Base-by-base conservation (phyloP, 1,140 invertebrate genomes). In the Pararge aegeria region DNA sequence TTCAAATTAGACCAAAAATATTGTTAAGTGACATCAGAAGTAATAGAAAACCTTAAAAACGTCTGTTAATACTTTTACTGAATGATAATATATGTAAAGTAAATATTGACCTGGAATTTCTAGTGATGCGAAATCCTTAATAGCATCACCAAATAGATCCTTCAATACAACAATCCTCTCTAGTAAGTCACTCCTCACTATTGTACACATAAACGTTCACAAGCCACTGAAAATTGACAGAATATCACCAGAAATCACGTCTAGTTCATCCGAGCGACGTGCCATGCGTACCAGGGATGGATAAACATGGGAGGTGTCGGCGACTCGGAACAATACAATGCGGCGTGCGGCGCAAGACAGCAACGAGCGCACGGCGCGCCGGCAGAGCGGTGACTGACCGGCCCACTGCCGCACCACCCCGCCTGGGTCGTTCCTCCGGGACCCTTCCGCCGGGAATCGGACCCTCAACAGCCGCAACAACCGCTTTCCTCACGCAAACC, bases 341-440 rank as follows among this genome's bases (percentile, higher is more conserved):
- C 66, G 66, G 37, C 59, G 66, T 64, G 66, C 66, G 66, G 62
- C 67, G 63, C 64, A 62, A 61, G 64, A 64, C 67, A 64, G 56
- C 49, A 66, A 61, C 85, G 80, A 80, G 82, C 79, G 86, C 74
- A 49, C 86, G 70, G 72, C 77, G 70, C 83, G 82, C 77, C 80
- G 80, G 76, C 80, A 42, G 55, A 86, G 78, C 86, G 86, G 83
- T 87, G 86, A 89, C 86, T 89, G 86, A 87, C 86, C 86, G 86
- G 73, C 83, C 69, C 76, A 89, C 69, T 89, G 83, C 78, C 83
- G 82, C 81, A 57, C 78, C 82, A 76, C 80, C 83, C 86, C 86
- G 75, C 83, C 78, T 68, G 79, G 78, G 82, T 65, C 75, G 68
- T 55, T 83, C 81, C 81, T 83, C 69, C 78, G 80, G 85, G 83